These are phyloP conservation scores for Parelbella ahira DNA, from an alignment of 2,888 invertebrate species.

Conservation along the genomic window DNA sequence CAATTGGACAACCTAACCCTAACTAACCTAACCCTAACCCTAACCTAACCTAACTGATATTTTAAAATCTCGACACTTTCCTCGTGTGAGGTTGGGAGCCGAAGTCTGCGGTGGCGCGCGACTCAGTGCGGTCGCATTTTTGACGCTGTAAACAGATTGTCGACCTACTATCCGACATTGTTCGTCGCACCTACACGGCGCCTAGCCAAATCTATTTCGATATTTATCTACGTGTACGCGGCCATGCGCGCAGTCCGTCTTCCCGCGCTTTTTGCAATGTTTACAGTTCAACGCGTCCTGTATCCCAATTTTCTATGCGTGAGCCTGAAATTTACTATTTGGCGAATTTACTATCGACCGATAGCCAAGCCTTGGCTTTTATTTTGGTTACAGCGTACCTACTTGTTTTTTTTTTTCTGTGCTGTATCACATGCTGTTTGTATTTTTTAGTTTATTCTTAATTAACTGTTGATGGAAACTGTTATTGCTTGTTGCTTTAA, in stretches of 20 bases:
- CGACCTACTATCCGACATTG: conserved; percentile 75
- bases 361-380: too few species aligned
- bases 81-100: conserved; percentile 4
- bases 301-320: conserved; percentile 7
- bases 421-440: too few species aligned
- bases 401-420: too few species aligned
- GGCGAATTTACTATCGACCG: too few species aligned
- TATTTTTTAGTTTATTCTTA: too few species aligned
- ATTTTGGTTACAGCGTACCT: too few species aligned
- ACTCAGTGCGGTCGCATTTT: conserved; percentile 38
- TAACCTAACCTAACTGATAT: conserved; percentile 14
- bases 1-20: too few species aligned
- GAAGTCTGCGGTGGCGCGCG: conserved; percentile 1
- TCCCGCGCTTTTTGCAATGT: conserved; percentile 47
- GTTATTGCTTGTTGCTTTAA: too few species aligned
- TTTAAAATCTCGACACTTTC: too few species aligned
- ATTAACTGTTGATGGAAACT: too few species aligned
- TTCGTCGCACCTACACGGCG: conserved; percentile 56
- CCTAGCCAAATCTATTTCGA: conserved; percentile 75
- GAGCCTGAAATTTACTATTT: too few species aligned
- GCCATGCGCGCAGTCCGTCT: conserved; percentile 50
- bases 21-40: too few species aligned
- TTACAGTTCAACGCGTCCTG: conserved; percentile 37
- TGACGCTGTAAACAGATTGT: conserved; percentile 67
- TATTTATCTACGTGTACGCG: conserved; percentile 61